Conservation (phyloP, 2,797 vertebrate genomes). For the Enteromius afrohamiltoni region DNA sequence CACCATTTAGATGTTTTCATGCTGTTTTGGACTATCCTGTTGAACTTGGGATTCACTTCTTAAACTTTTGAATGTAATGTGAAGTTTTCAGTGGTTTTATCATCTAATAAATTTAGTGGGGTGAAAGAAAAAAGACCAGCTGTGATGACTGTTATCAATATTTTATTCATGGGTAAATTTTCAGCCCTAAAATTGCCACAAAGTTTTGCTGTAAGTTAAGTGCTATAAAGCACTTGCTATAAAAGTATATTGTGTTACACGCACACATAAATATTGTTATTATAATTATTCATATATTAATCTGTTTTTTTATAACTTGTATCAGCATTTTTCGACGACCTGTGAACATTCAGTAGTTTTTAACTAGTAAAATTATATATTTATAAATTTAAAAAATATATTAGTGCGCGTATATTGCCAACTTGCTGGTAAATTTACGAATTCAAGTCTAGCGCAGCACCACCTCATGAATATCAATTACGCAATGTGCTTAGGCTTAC, state of each 20-base stretch:
- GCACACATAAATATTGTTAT: too few relatives aligned
- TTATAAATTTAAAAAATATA: background rate
- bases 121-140: background rate
- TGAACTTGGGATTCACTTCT: slow-evolving; percentile 17
- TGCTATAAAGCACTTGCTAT: too few relatives aligned
- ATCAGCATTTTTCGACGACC: background rate
- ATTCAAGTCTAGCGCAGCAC: background rate
- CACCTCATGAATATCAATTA: background rate
- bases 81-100: slow-evolving; percentile 24
- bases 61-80: slow-evolving; percentile 42
- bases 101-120: slow-evolving; percentile 29
- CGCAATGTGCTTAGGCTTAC: background rate
- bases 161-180: background rate
- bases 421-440: background rate
- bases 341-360: background rate
- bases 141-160: background rate
- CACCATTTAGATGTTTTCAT: slow-evolving; percentile 2
- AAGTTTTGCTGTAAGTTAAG: too few relatives aligned
- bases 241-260: too few relatives aligned
- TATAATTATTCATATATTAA: background rate
- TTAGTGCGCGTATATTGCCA: background rate
- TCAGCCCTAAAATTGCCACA: background rate
- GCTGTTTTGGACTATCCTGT: slow-evolving; percentile 40
- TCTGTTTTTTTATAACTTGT: background rate
- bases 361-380: background rate